Percentiles rank a stretch among this genome's conserved stretches.
Evolutionary conservation across 2,797 vertebrate species (phyloP).

Genomic region (Falco novaeseelandiae): DNA sequence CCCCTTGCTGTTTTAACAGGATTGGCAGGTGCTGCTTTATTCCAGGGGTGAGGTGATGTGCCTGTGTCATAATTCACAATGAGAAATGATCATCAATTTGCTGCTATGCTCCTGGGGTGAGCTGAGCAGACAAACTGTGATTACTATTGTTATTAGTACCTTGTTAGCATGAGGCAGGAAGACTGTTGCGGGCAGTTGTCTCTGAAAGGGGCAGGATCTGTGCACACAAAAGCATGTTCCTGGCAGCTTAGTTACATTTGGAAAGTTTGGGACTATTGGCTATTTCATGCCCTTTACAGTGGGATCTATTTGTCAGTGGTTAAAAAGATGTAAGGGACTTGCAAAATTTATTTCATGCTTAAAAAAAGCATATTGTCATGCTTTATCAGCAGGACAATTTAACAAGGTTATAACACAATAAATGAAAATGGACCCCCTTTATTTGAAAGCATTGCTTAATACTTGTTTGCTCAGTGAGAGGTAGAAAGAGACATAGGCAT

Average conservation of each 20-base stretch:
- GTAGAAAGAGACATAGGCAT: background rate
- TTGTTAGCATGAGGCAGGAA: slow-evolving; percentile 26
- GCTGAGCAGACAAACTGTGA: slow-evolving; percentile 48
- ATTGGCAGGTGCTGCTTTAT: slow-evolving; percentile 85
- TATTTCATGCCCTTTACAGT: background rate
- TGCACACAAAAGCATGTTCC: background rate
- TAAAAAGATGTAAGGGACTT: background rate
- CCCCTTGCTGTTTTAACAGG: slow-evolving; percentile 87
- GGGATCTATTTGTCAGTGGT: background rate
- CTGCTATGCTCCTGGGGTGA: slow-evolving; percentile 61
- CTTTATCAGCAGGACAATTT: background rate
- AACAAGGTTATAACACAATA: background rate
- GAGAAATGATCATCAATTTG: slow-evolving; percentile 74
- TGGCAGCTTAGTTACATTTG: background rate
- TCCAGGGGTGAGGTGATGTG: slow-evolving; percentile 73
- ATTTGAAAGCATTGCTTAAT: background rate
- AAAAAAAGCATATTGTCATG: background rate
- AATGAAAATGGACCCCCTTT: background rate
- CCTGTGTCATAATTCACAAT: slow-evolving; percentile 77
- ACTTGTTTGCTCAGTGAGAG: background rate
- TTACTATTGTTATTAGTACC: slow-evolving; percentile 59
- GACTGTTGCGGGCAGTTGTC: background rate
- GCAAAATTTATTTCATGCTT: background rate
- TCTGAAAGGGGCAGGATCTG: background rate
- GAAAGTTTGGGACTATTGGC: background rate